Base-by-base conservation (phyloP, 2,797 vertebrate species). In the Antrozous pallidus region DNA sequence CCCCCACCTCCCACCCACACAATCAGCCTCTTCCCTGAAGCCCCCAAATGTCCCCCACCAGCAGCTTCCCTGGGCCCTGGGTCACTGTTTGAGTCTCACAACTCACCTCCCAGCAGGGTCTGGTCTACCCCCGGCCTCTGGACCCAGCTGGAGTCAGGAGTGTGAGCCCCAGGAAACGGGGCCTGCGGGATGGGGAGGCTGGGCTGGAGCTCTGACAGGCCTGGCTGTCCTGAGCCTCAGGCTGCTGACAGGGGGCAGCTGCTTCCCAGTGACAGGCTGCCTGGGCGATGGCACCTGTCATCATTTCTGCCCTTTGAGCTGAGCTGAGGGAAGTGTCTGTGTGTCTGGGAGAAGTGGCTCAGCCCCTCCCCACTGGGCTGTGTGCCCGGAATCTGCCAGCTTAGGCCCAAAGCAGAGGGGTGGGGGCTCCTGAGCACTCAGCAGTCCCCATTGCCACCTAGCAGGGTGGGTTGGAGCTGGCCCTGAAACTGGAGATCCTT, bases 201-300 rank as follows among this genome's bases (percentile, higher is more conserved):
- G 51, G 81, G 77, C 28, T 9, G n/a, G 67, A 12, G 74, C 69
- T 49, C 31, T 0, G 1, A 2, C 42, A 0, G 36, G 54, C 58
- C 90, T 40, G 49, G 42, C 88, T 49, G 77, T 42, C 80, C 80
- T 3, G 36, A 22, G 54, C 65, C 31, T 14, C 86, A 38, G 28
- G 61, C 36, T 38, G 85, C 54, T 95, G 95, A 88, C 81, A 49
- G 94, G 90, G 77, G 69, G 84, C 95, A 88, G 94, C 77, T 51
- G 78, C 90, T 6, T 94, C 51, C 82, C 93, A 33, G 65, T 16
- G 88, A 74, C 73, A 73, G 93, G 90, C 38, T 0, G 79, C n/a
- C 8, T 12, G 85, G 96, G 82, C 1, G 0, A 58, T 2, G 56
- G 79, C 93, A 91, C 94, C 93, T 96, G 93, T 88, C 93, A 65